Evolutionary conservation across 2,113 vertebrate genomes (phyloP).

Genomic region (Muscicapa adusta): DNA sequence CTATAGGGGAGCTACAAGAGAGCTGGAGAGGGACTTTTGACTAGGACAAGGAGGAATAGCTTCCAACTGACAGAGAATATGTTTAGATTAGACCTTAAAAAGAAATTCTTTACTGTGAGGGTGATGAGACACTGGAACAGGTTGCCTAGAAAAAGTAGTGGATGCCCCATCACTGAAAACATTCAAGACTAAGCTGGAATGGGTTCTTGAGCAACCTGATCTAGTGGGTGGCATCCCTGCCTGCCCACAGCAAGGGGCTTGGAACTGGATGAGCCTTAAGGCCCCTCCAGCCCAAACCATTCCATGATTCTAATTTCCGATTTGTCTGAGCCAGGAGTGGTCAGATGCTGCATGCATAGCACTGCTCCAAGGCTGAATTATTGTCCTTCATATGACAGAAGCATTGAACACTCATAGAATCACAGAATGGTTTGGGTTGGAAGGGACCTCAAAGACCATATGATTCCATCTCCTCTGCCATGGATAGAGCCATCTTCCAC

Average conservation of each 20-base stretch:
- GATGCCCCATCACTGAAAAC: not conserved
- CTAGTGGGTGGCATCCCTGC: not conserved
- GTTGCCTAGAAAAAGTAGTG: not conserved
- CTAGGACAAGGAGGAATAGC: not conserved
- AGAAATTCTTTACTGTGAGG: not conserved
- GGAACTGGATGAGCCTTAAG: not conserved
- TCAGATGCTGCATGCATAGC: fast-evolving
- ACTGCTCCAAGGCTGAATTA: not conserved
- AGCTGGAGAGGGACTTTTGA: not conserved
- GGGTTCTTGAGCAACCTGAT: not conserved
- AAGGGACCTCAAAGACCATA: too few species aligned
- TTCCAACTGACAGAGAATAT: not conserved
- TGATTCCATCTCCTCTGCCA: not conserved
- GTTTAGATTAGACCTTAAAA: not conserved
- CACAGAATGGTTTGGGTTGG: not conserved
- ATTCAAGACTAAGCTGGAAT: not conserved
- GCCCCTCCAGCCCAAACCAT: not conserved
- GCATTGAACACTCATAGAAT: not conserved
- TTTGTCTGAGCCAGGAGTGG: not conserved
- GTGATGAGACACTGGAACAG: not conserved
- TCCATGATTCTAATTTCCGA: not conserved
- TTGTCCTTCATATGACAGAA: not conserved
- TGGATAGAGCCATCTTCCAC: not conserved
- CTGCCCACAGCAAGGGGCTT: not conserved
- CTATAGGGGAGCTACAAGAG: not conserved